A percentile compares a stretch with the other conserved stretches of the same genome.
phyloP scores from a whole-genome alignment of 1,140 invertebrate genomes.

The Himalopsyche phryganea region DNA sequence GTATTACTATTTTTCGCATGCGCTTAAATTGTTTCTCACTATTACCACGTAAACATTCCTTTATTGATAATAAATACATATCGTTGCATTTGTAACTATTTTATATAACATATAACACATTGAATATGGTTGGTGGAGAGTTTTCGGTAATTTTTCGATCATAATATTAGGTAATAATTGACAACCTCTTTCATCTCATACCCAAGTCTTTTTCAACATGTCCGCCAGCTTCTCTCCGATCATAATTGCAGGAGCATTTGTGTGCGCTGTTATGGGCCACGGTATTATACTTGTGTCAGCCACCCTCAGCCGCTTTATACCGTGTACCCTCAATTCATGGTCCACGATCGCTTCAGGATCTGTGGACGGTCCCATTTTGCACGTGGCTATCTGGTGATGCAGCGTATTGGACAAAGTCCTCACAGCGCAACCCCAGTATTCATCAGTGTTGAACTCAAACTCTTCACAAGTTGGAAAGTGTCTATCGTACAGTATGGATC shows the following conservation, averaged over 20 bases:
- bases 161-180: no score
- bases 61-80: no score
- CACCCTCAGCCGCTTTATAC: constrained; percentile 44
- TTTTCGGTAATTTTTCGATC: no score
- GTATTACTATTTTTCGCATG: no score
- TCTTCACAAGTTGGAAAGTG: constrained; percentile 50
- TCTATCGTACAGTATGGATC: constrained; percentile 42
- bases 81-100: no score
- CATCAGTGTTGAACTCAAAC: constrained; percentile 45
- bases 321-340: constrained; percentile 51
- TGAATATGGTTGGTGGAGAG: no score
- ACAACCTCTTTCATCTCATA: no score
- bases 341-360: constrained; percentile 59
- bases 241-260: constrained; percentile 48
- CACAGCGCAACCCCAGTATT: constrained; percentile 52
- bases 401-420: constrained; percentile 44
- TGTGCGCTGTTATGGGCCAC: constrained; percentile 39
- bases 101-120: no score
- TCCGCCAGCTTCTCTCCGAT: constrained; percentile 57
- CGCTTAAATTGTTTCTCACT: no score
- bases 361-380: constrained; percentile 59
- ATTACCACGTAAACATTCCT: no score
- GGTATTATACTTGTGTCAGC: constrained; percentile 48
- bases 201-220: constrained; percentile 42
- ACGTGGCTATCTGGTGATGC: constrained; percentile 57